phyloP scores from a whole-genome alignment of 1,140 invertebrate genomes.

The Heterodera carotae region DNA sequence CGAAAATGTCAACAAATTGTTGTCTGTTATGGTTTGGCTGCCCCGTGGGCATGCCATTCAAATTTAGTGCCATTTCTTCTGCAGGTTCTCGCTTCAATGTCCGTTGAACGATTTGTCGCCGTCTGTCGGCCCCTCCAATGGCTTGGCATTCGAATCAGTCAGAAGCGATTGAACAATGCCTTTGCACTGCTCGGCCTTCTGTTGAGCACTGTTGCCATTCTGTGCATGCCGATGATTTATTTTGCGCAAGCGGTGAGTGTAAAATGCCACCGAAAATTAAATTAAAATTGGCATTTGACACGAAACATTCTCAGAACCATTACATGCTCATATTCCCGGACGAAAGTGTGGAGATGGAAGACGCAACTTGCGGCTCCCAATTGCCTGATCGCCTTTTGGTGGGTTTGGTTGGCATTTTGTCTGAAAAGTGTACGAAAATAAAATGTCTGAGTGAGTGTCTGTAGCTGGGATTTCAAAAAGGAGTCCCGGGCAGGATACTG shows the following conservation, averaged over 20 bases:
- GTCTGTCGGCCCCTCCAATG: constrained; percentile 49
- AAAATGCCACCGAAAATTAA: no score
- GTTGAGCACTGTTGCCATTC: constrained; percentile 35
- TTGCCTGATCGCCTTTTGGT: constrained; percentile 42
- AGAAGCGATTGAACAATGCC: constrained; percentile 42
- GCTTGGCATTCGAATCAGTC: constrained; percentile 22
- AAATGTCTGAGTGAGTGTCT: no score
- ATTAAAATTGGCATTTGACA: neutral
- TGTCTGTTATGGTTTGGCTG: constrained; percentile 39
- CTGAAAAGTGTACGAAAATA: no score
- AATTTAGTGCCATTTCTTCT: neutral
- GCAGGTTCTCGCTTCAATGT: constrained; percentile 37
- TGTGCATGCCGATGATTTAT: constrained; percentile 54
- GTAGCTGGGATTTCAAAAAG: no score
- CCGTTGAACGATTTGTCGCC: constrained; percentile 50
- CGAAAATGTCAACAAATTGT: constrained; percentile 53
- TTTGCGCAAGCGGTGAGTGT: constrained; percentile 40
- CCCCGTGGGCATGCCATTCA: no score
- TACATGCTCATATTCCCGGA: constrained; percentile 29
- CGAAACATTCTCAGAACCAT: constrained; percentile 27
- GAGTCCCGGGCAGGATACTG: no score
- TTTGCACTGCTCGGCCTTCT: constrained; percentile 37
- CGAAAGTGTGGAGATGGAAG: constrained; percentile 20
- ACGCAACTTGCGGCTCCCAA: constrained; percentile 37
- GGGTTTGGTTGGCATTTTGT: no score